Percentiles rank a stretch among this genome's conserved stretches.
phyloP scores from a whole-genome alignment of 2,888 invertebrate genomes.

The Heliconius hortense region DNA sequence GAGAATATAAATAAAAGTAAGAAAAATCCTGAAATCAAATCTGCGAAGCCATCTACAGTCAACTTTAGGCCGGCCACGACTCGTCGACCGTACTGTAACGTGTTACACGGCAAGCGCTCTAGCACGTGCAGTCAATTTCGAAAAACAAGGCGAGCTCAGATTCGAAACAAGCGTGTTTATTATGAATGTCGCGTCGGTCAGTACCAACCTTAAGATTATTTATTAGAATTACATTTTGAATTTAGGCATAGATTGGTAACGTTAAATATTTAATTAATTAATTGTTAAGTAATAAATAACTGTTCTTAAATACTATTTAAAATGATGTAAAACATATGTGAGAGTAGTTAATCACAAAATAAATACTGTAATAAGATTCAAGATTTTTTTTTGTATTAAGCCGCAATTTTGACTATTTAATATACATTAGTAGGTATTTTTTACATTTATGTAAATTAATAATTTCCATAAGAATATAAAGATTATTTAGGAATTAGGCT shows the following conservation, averaged over 20 bases:
- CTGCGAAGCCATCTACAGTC: neutral
- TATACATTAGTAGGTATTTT: neutral
- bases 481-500: neutral
- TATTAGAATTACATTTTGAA: slow-evolving; percentile 20
- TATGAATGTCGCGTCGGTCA: neutral
- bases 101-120: too few relatives aligned
- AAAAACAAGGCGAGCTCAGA: neutral
- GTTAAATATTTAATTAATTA: slow-evolving; percentile 9
- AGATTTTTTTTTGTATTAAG: neutral
- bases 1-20: neutral
- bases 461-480: neutral
- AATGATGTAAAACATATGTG: slow-evolving; percentile 7
- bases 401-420: neutral
- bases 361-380: neutral
- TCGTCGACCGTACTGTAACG: too few relatives aligned
- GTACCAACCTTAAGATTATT: slow-evolving; percentile 13
- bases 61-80: neutral
- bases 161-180: neutral
- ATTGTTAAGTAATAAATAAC: neutral
- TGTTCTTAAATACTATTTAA: slow-evolving; percentile 14
- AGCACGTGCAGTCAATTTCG: too few relatives aligned
- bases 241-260: slow-evolving; percentile 26
- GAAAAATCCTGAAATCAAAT: too few relatives aligned
- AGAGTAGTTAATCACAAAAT: neutral
- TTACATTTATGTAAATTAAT: neutral